phyloP scores from a whole-genome alignment of 2,797 vertebrate genomes.

The Phataginus tetradactyla region DNA sequence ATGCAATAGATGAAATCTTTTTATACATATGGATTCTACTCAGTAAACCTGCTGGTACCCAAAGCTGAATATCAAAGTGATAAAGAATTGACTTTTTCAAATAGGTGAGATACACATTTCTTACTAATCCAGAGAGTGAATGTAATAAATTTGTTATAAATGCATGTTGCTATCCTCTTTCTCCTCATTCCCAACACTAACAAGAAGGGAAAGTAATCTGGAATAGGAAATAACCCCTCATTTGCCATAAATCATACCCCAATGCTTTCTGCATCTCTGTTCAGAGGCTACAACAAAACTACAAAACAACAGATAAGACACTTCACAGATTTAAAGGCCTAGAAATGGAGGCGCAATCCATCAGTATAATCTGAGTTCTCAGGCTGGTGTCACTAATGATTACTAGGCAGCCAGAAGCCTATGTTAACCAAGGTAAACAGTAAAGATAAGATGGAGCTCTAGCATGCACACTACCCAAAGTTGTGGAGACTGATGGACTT shows the following conservation, averaged over 20 bases:
- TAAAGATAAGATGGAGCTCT: constrained; percentile 42
- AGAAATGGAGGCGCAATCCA: constrained; percentile 21
- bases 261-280: neutral
- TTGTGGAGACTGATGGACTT: neutral
- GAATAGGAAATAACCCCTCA: neutral
- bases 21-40: constrained; percentile 31
- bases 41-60: constrained; percentile 21
- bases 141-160: constrained; percentile 2
- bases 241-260: neutral
- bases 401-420: neutral
- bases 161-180: neutral
- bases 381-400: neutral
- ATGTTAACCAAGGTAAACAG: neutral
- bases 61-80: constrained; percentile 29
- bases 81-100: constrained; percentile 39
- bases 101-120: constrained; percentile 28
- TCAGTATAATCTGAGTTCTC: neutral
- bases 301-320: constrained; percentile 42
- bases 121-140: constrained; percentile 12
- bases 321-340: constrained; percentile 16
- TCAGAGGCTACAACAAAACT: constrained; percentile 29
- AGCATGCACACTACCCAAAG: constrained; percentile 45
- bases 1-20: neutral
- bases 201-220: constrained; percentile 35
- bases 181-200: constrained; percentile 36